phyloP scores from a whole-genome alignment of 2,113 vertebrate species.

The Ctenodactylus gundi region DNA sequence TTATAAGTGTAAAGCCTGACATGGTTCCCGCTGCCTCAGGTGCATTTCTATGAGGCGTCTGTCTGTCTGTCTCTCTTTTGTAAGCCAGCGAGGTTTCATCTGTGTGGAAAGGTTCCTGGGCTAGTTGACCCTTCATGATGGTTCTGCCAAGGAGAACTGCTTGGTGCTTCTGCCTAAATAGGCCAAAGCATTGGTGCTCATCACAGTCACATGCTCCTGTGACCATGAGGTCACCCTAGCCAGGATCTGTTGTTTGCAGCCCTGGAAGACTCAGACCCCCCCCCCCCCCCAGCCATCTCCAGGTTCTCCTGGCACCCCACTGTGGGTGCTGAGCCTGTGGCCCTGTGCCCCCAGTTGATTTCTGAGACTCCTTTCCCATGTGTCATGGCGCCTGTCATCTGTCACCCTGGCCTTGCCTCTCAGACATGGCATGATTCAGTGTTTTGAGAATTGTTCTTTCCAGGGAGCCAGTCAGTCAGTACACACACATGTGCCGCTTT shows the following conservation, averaged over 20 bases:
- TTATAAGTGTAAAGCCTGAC: background rate
- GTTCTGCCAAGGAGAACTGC: background rate
- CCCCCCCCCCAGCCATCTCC: rapidly evolving
- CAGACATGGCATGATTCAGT: background rate
- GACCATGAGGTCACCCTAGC: background rate
- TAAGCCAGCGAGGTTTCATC: background rate
- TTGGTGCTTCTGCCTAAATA: too few relatives aligned
- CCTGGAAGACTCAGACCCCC: rapidly evolving
- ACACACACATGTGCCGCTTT: background rate
- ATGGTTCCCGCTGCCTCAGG: background rate
- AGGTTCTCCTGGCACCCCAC: rapidly evolving
- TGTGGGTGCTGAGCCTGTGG: background rate
- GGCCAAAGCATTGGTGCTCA: background rate
- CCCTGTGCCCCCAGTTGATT: rapidly evolving
- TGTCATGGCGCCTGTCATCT: rapidly evolving
- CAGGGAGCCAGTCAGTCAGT: background rate
- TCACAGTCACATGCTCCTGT: background rate
- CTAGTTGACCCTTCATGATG: background rate
- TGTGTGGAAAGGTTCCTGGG: background rate
- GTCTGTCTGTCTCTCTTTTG: rapidly evolving
- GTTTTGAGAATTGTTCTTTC: background rate
- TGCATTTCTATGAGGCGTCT: background rate
- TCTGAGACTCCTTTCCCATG: background rate
- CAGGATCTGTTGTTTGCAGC: rapidly evolving
- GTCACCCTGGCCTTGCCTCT: rapidly evolving